phyloP scores from a whole-genome alignment of 2,888 invertebrate species.

The Rhyacophila evoluta region DNA sequence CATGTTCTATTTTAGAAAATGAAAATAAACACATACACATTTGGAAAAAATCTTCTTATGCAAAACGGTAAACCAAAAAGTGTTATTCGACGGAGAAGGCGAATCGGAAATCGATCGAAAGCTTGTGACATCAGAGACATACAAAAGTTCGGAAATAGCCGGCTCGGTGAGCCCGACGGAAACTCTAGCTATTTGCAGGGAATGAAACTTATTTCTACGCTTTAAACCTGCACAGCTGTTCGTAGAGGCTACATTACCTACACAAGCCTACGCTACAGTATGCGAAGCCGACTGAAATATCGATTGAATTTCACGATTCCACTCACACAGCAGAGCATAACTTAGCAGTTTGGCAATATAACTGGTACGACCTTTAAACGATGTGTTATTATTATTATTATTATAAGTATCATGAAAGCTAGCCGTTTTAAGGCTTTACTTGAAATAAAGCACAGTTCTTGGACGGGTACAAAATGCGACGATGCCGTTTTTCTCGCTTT shows the following conservation, averaged over 20 bases:
- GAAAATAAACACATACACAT: too few species aligned
- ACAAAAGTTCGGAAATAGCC: neutral
- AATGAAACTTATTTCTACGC: neutral
- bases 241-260: neutral
- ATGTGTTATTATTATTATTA: neutral
- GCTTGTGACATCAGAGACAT: neutral
- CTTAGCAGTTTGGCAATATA: conserved; percentile 22
- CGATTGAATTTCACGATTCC: conserved; percentile 29
- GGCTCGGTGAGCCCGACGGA: neutral
- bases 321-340: neutral
- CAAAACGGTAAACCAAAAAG: neutral
- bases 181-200: conserved; percentile 1
- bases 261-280: neutral
- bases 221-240: conserved; percentile 34
- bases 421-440: conserved; percentile 3
- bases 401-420: conserved; percentile 1
- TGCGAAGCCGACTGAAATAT: conserved; percentile 27
- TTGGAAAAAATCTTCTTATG: neutral
- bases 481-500: neutral
- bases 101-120: neutral
- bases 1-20: too few species aligned
- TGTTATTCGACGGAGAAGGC: neutral
- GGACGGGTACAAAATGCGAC: neutral
- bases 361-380: conserved; percentile 19
- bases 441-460: neutral